phyloP scores from a whole-genome alignment of 1,140 invertebrate species.

The Caligus rogercresseyi region DNA sequence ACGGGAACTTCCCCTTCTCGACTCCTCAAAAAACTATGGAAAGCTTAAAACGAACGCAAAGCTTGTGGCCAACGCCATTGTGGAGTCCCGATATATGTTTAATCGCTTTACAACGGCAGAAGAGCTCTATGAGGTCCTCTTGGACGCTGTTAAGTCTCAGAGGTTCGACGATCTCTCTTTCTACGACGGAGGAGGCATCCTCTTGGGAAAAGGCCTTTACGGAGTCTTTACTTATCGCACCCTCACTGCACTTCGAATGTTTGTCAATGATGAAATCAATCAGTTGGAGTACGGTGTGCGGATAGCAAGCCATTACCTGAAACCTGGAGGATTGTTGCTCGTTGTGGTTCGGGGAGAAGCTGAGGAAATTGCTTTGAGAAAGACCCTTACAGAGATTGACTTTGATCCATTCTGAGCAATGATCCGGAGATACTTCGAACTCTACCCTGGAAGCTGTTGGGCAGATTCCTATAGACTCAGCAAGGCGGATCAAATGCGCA shows the following conservation, averaged over 20 bases:
- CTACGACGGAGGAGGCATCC: background rate
- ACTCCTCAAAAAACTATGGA: constrained; percentile 2
- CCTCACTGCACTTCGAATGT: constrained; percentile 3
- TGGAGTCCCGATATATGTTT: constrained; percentile 11
- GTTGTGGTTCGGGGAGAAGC: background rate
- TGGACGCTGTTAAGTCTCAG: background rate
- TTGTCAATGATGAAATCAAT: constrained; percentile 15
- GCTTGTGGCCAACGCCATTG: constrained; percentile 1
- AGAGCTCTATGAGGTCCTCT: constrained; percentile 8
- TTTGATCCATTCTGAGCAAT: background rate
- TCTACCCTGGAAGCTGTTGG: background rate
- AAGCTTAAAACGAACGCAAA: background rate
- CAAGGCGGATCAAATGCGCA: background rate
- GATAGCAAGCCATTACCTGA: constrained; percentile 6
- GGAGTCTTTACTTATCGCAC: no score
- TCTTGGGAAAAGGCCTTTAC: background rate
- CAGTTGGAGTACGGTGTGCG: constrained; percentile 6
- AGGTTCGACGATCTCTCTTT: no score
- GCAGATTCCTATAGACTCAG: background rate
- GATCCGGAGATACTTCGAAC: background rate
- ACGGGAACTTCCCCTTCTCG: background rate
- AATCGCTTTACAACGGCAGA: background rate
- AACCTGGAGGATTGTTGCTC: background rate
- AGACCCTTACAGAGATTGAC: background rate
- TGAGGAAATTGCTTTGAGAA: background rate